These are phyloP conservation scores for Alosa sapidissima DNA, from an alignment of 2,797 vertebrate genomes.

Conservation along the genomic window DNA sequence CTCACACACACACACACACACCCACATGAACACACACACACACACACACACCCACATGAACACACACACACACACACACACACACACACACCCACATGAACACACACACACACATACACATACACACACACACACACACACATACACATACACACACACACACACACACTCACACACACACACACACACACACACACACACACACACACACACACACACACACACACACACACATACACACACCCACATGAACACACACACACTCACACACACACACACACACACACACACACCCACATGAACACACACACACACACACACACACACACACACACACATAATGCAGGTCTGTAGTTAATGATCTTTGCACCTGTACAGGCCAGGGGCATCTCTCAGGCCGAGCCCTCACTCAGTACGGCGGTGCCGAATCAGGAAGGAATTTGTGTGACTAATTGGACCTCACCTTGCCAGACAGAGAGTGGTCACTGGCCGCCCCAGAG, in stretches of 20 bases:
- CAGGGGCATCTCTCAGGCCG: conserved; percentile 41
- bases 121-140: background rate
- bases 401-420: conserved; percentile 69
- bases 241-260: background rate
- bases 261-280: background rate
- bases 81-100: background rate
- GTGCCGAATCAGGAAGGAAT: conserved; percentile 85
- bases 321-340: background rate
- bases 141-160: background rate
- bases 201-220: background rate
- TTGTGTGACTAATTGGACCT: conserved; percentile 88
- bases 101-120: background rate
- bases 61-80: background rate
- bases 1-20: background rate
- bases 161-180: background rate
- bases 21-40: background rate
- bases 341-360: conserved; percentile 35
- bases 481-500: conserved; percentile 78
- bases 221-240: background rate
- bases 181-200: background rate
- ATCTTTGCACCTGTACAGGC: conserved; percentile 64
- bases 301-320: background rate
- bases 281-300: background rate
- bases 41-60: background rate
- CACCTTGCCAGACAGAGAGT: conserved; percentile 81